A percentile compares a stretch with the other conserved stretches of the same genome.
Conservation (phyloP, 2,888 invertebrate species). For the Hirtodrosophila alboralis region DNA sequence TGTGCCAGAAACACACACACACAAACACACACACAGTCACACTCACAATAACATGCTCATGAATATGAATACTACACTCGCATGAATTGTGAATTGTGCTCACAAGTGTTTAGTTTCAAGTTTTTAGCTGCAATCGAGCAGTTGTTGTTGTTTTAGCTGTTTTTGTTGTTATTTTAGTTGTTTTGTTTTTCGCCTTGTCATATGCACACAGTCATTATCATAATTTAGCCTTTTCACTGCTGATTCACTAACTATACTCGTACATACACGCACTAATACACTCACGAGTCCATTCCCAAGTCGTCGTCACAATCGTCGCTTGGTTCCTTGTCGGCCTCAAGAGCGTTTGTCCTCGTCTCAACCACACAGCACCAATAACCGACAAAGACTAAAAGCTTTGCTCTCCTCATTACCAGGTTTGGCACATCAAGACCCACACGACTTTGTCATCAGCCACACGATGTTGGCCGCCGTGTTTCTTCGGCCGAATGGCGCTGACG, state of each 20-base stretch:
- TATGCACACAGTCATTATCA: slow-evolving; percentile 26
- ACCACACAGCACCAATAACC: slow-evolving; percentile 83
- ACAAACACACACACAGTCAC: slow-evolving; percentile 7
- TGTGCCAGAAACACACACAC: slow-evolving; percentile 30
- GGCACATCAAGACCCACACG: slow-evolving; percentile 53
- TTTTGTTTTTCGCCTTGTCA: slow-evolving; percentile 41
- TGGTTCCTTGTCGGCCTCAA: slow-evolving; percentile 45
- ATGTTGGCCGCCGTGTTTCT: slow-evolving; percentile 7
- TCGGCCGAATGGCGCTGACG: slow-evolving; percentile 40
- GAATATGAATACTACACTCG: slow-evolving; percentile 37
- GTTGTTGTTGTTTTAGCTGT: slow-evolving; percentile 12
- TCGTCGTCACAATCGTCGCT: slow-evolving; percentile 30
- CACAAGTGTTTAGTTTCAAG: slow-evolving; percentile 9
- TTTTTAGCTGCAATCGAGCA: slow-evolving; percentile 28
- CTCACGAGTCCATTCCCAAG: slow-evolving; percentile 16
- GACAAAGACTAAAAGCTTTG: slow-evolving; percentile 83
- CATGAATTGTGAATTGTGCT: slow-evolving; percentile 10
- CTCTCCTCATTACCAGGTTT: slow-evolving; percentile 81
- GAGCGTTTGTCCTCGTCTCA: slow-evolving; percentile 69
- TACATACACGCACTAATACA: slow-evolving; percentile 11
- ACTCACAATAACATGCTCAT: slow-evolving; percentile 12
- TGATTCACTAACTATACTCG: slow-evolving; percentile 43
- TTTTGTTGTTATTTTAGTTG: slow-evolving; percentile 9
- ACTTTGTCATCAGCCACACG: slow-evolving; percentile 19
- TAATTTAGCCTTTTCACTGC: slow-evolving; percentile 50